Evolutionary conservation across 2,797 vertebrate genomes (phyloP).

Genomic region (Rhinatrema bivittatum): DNA sequence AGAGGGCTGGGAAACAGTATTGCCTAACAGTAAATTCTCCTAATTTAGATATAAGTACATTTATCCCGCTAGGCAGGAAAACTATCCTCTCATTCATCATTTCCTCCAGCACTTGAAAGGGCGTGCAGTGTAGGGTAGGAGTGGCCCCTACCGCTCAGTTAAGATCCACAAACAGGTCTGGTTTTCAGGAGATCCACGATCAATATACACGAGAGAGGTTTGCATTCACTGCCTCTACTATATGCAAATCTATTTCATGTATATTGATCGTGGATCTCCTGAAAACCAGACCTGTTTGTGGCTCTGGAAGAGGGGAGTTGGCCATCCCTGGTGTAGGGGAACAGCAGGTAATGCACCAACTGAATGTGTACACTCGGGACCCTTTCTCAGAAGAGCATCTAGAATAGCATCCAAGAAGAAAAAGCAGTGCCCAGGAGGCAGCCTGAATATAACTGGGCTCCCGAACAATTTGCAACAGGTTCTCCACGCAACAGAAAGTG

Average conservation of each 20-base stretch:
- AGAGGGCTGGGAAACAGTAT: too few species aligned
- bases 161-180: too few species aligned
- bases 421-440: conserved; percentile 10
- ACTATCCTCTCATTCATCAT: conserved; percentile 10
- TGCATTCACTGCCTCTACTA: too few species aligned
- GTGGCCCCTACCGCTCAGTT: too few species aligned
- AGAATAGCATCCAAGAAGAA: conserved; percentile 29
- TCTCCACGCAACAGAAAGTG: conserved; percentile 23
- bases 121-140: conserved; percentile 36
- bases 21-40: conserved; percentile 16
- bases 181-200: too few species aligned
- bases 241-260: too few species aligned
- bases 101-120: conserved; percentile 15
- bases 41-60: conserved; percentile 28
- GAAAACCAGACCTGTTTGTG: too few species aligned
- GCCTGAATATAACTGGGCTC: too few species aligned
- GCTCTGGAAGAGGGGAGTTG: too few species aligned
- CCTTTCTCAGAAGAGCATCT: conserved; percentile 40
- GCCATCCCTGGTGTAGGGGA: conserved; percentile 29
- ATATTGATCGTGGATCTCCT: too few species aligned
- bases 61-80: conserved; percentile 36
- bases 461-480: conserved; percentile 20
- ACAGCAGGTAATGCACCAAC: conserved; percentile 28
- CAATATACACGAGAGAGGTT: too few species aligned
- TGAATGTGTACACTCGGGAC: conserved; percentile 34